These are phyloP conservation scores for Phengaris arion DNA, from an alignment of 2,888 invertebrate species.

Conservation along the genomic window DNA sequence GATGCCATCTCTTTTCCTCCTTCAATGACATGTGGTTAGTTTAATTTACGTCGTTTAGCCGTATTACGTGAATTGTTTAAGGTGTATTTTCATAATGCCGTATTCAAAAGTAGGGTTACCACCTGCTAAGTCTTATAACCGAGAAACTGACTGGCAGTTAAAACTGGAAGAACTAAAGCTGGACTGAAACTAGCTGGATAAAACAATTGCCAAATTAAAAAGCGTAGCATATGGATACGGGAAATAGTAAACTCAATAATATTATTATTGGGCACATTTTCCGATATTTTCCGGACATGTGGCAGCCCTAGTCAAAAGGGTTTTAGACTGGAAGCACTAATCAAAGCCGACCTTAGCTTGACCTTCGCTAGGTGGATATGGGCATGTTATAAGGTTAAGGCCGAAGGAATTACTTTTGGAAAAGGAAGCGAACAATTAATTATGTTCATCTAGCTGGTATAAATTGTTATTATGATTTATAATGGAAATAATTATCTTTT, in stretches of 20 bases:
- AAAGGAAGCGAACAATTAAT: background rate
- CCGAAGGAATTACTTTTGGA: background rate
- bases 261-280: too few relatives aligned
- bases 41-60: constrained; percentile 30
- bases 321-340: constrained; percentile 46
- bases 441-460: background rate
- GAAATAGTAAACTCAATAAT: too few relatives aligned
- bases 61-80: constrained; percentile 35
- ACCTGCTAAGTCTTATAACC: background rate
- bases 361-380: constrained; percentile 47
- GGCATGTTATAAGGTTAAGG: constrained; percentile 25
- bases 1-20: constrained; percentile 27
- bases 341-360: constrained; percentile 52
- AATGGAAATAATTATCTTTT: too few relatives aligned
- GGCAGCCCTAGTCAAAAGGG: constrained; percentile 30
- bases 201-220: too few relatives aligned
- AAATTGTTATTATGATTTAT: too few relatives aligned
- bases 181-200: too few relatives aligned
- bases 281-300: background rate
- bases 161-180: too few relatives aligned
- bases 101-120: background rate
- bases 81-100: constrained; percentile 32
- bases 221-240: too few relatives aligned
- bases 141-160: too few relatives aligned
- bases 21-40: constrained; percentile 32